Evolutionary conservation across 2,888 invertebrate genomes (phyloP).

Genomic region (Tiliacea aurago): DNA sequence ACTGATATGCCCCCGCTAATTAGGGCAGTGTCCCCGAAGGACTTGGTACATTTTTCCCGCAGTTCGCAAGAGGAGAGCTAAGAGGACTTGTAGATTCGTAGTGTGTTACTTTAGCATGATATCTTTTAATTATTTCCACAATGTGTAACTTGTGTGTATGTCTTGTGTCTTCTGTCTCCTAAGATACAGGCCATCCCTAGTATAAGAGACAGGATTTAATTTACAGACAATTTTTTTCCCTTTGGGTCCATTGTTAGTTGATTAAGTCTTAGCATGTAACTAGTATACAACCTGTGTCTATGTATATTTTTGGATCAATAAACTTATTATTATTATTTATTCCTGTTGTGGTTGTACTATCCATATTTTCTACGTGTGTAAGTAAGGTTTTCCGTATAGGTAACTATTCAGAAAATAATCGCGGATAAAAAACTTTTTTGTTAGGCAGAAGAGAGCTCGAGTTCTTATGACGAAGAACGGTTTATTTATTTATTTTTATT

Average conservation of each 20-base stretch:
- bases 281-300: no score
- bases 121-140: slow-evolving; percentile 2
- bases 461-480: not conserved
- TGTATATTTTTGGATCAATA: no score
- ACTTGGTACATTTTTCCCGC: slow-evolving; percentile 12
- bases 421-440: not conserved
- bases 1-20: slow-evolving; percentile 34
- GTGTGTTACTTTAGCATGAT: not conserved
- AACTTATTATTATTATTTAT: no score
- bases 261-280: no score
- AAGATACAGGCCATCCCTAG: no score
- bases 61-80: slow-evolving; percentile 11
- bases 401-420: not conserved
- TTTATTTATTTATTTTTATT: no score
- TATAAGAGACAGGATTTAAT: no score
- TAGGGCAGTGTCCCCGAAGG: slow-evolving; percentile 28
- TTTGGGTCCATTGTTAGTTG: no score
- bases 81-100: slow-evolving; percentile 5
- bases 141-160: not conserved
- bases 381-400: not conserved
- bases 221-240: no score
- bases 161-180: no score
- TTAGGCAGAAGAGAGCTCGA: not conserved
- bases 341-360: not conserved
- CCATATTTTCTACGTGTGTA: not conserved